Evolutionary conservation across 2,113 vertebrate species (phyloP).

Genomic region (Thalassarche chlororhynchos): DNA sequence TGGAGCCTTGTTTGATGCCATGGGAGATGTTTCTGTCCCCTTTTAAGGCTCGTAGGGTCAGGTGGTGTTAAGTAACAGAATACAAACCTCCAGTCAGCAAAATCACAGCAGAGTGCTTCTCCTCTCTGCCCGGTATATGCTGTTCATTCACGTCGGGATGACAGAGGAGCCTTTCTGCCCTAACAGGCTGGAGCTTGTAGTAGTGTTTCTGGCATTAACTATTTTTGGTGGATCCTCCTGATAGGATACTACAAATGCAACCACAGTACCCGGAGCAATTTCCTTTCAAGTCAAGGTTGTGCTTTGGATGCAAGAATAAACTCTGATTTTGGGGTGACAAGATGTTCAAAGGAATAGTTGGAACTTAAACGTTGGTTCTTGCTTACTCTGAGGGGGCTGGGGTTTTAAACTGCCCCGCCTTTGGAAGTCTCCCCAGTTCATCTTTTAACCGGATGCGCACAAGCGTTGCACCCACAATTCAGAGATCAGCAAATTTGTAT

Average conservation of each 20-base stretch:
- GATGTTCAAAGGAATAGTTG: background rate
- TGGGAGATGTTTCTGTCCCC: background rate
- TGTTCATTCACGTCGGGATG: background rate
- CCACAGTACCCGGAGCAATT: rapidly evolving
- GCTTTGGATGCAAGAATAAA: background rate
- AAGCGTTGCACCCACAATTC: rapidly evolving
- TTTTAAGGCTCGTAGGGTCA: background rate
- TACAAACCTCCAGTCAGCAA: background rate
- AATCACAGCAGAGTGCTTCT: background rate
- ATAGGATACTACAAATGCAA: background rate
- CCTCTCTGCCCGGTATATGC: rapidly evolving
- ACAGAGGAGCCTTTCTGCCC: background rate
- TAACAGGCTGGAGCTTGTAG: background rate
- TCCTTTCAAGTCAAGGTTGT: background rate
- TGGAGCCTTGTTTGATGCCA: background rate
- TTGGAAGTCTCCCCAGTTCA: background rate
- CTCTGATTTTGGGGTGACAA: background rate
- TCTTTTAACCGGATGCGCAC: background rate
- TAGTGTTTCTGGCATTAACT: background rate
- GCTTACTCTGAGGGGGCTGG: background rate
- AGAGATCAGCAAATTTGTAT: background rate
- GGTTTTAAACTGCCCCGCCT: background rate
- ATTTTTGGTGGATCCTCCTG: background rate
- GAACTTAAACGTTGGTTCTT: background rate
- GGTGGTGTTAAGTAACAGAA: background rate